Evolutionary conservation across 2,797 vertebrate genomes (phyloP).

Genomic region (Linurgus olivaceus): DNA sequence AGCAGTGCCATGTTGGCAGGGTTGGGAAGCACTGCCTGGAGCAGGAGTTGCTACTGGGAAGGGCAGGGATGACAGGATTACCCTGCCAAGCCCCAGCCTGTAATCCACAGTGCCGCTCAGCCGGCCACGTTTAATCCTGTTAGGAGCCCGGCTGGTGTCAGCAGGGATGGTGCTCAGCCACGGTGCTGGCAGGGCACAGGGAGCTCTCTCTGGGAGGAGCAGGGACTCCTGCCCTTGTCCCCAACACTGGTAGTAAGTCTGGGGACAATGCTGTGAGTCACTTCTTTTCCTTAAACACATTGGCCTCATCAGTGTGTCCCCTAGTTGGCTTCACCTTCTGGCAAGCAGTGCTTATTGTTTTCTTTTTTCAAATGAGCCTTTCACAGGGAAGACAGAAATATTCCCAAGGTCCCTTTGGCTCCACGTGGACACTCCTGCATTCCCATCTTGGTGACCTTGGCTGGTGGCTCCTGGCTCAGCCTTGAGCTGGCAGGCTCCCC

Average conservation of each 20-base stretch:
- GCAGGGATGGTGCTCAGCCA: neutral
- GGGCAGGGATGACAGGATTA: constrained; percentile 59
- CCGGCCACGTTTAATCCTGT: neutral
- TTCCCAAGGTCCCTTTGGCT: constrained; percentile 7
- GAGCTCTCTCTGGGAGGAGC: neutral
- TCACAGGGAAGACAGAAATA: neutral
- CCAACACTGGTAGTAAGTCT: accelerated
- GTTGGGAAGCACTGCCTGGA: neutral
- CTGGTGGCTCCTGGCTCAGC: neutral
- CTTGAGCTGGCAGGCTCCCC: neutral
- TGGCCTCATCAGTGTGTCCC: accelerated
- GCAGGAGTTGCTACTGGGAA: neutral
- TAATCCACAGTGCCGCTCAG: constrained; percentile 5
- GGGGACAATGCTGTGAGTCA: neutral
- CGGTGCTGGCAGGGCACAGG: accelerated
- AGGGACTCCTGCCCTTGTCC: neutral
- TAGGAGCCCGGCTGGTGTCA: neutral
- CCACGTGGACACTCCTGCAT: accelerated
- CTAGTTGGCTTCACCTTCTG: neutral
- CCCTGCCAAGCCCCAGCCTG: neutral
- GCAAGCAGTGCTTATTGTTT: neutral
- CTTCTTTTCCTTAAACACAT: neutral
- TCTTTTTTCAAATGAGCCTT: neutral
- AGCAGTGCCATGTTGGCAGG: accelerated
- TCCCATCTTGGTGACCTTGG: neutral